phyloP scores from a whole-genome alignment of 2,113 vertebrate species.

The Alces alces region DNA sequence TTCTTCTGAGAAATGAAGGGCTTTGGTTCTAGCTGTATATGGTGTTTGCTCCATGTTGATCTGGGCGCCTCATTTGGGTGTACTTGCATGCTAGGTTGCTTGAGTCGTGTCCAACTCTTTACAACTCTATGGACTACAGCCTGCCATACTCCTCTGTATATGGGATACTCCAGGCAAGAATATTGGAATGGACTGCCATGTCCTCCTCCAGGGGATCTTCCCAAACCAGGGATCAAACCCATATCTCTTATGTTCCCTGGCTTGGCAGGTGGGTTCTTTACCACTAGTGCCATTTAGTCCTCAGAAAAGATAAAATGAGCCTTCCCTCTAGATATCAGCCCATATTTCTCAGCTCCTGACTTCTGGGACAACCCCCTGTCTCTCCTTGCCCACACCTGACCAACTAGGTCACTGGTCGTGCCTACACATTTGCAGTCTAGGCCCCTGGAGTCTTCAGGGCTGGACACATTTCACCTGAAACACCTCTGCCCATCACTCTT shows the following conservation, averaged over 20 bases:
- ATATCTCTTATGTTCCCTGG: neutral
- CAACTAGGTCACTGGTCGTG: neutral
- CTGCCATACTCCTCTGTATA: neutral
- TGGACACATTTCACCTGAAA: conserved; percentile 47
- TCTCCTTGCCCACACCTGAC: neutral
- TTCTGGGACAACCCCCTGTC: neutral
- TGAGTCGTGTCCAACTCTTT: neutral
- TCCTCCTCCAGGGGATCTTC: neutral
- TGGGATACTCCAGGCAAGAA: neutral
- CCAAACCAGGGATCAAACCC: neutral
- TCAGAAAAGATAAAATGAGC: neutral
- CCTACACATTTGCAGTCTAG: neutral
- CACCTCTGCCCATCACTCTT: neutral
- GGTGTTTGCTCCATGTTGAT: neutral
- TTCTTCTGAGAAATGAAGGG: neutral
- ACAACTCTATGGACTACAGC: neutral
- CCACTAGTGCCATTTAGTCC: neutral
- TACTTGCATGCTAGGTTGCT: neutral
- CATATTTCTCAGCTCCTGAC: neutral
- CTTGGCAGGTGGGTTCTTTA: neutral
- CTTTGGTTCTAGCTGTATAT: neutral
- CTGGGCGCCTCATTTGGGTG: neutral
- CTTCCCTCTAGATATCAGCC: neutral
- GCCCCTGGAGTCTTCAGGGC: neutral
- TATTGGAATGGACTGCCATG: too few species aligned